Percentiles rank a stretch among this genome's conserved stretches.
Evolutionary conservation across 2,888 invertebrate species (phyloP).

Genomic region (Dasysyrphus tricinctus): DNA sequence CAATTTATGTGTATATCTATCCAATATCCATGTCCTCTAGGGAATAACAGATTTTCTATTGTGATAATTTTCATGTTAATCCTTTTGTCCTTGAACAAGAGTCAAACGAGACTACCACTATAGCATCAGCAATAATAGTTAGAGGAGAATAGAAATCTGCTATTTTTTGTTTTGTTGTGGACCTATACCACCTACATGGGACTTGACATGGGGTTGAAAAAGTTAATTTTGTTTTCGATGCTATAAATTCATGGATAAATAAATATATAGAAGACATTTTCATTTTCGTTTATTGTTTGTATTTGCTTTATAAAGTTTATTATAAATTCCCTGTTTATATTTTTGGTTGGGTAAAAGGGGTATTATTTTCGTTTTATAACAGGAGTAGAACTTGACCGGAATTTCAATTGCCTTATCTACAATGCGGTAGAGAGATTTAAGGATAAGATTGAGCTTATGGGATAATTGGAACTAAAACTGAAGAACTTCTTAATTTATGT

Average conservation of each 20-base stretch:
- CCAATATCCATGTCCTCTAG: conserved; percentile 38
- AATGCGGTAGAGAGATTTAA: background rate
- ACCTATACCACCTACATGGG: conserved; percentile 1
- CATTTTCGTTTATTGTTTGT: conserved; percentile 35
- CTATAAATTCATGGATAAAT: conserved; percentile 59
- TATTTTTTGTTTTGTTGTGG: background rate
- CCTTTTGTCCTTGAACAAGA: conserved; percentile 54
- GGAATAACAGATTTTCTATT: conserved; percentile 69
- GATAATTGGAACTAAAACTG: background rate
- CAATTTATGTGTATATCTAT: conserved; percentile 10
- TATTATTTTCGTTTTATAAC: background rate
- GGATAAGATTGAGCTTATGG: background rate
- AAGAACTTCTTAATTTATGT: background rate
- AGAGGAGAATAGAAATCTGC: conserved; percentile 7
- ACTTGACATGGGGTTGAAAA: conserved; percentile 13
- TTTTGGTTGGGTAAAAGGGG: background rate
- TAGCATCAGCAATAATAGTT: conserved; percentile 7
- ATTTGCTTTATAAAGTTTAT: conserved; percentile 22
- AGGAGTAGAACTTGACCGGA: background rate
- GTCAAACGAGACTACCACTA: background rate
- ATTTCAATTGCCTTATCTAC: conserved; percentile 13
- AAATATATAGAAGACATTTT: conserved; percentile 27
- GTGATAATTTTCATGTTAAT: conserved; percentile 75
- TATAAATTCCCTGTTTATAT: background rate
- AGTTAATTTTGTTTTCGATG: conserved; percentile 64